Base-by-base conservation (phyloP, 2,113 vertebrate genomes). In the Conger conger region DNA sequence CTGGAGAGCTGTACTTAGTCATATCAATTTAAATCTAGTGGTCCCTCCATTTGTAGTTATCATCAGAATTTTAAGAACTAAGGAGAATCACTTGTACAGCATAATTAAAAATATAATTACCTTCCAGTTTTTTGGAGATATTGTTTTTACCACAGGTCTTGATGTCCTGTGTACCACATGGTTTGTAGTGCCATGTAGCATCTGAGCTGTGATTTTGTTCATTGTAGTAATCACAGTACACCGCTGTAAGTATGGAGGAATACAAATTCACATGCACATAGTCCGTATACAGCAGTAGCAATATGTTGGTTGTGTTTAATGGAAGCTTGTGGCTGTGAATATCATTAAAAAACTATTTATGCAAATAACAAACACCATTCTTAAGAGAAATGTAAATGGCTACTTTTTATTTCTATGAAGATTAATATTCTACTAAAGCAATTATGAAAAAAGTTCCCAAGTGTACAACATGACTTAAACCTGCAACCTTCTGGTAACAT, bases 211-310 rank as follows among this genome's bases (percentile, higher is more conserved):
- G 91, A 4, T 93, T 92, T 42, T 91, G 88, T 9, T 90, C 88
- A 30, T 97, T 97, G 89, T 96, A 97, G 87, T 96, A 97, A 88
- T 97, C 96, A 89, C 97, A 97, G 89, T 94, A 97, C 36, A 97
- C 94, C 0, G 97, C 96, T 97, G 30, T 16, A 83, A 81, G 57
- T 17, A 83, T 77, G 8, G 54, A 79, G 73, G 82, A 57, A 77
- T 63, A 73, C 3, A 86, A 42, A 83, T 57, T 3, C 20, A 82
- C n/a, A 80, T 45, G 38, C 40, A 30, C 68, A 73, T 27, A 13
- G 68, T n/a, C 68, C n/a, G 0, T 68, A 8, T n/a, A n/a, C 6
- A 6, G 27, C 68, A 73, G n/a, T 27, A 73, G 15, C 13, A 13
- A 73, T 33, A 33, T 33, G 30, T 30, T 9, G 1, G n/a, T 33